Evolutionary conservation across 2,797 vertebrate species (phyloP).

Genomic region (Neopelma chrysocephalum): DNA sequence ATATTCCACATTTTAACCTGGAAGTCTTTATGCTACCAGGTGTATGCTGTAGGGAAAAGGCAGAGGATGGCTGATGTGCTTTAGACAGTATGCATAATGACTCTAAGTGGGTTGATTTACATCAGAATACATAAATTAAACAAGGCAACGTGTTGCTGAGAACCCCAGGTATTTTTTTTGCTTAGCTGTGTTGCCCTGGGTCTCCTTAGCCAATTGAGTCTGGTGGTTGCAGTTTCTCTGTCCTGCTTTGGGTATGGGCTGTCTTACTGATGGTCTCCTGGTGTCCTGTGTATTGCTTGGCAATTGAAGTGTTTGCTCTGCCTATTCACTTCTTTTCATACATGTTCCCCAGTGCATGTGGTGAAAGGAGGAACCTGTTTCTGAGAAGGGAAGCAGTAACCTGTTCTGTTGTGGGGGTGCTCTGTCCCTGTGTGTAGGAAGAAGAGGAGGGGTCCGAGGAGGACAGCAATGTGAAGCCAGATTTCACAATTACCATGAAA

Average conservation of each 20-base stretch:
- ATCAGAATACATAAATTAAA: neutral
- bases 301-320: constrained; percentile 10
- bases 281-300: constrained; percentile 28
- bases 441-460: constrained; percentile 96
- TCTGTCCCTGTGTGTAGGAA: constrained; percentile 76
- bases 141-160: neutral
- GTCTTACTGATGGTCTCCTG: constrained; percentile 5
- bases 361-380: neutral
- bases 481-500: constrained; percentile 80
- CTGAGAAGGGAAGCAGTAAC: constrained; percentile 16
- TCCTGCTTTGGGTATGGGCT: neutral
- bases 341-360: constrained; percentile 9
- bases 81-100: neutral
- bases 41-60: neutral
- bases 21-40: neutral
- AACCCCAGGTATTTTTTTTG: neutral
- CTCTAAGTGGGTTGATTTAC: neutral
- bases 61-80: neutral
- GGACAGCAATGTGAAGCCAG: constrained; percentile 80
- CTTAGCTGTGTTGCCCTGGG: neutral
- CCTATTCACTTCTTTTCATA: neutral
- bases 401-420: neutral
- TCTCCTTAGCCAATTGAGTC: neutral
- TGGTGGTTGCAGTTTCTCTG: neutral
- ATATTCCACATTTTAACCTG: neutral